A percentile compares a stretch with the other conserved stretches of the same genome.
phyloP scores from a whole-genome alignment of 2,113 vertebrate species.

The Podarcis raffonei region DNA sequence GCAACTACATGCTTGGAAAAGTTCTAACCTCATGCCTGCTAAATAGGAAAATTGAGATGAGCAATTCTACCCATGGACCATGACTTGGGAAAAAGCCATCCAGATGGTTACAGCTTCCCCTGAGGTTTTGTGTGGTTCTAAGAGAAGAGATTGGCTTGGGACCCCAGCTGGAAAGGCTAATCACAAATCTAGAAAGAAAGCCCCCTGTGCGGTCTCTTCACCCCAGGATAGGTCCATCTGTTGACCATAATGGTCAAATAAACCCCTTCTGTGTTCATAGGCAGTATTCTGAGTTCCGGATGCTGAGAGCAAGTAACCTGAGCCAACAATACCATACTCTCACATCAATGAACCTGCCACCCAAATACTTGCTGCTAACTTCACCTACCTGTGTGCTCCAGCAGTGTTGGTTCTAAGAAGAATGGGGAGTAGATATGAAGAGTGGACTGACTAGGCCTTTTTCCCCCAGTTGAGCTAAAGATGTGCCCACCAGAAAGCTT shows the following conservation, averaged over 20 bases:
- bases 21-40: neutral
- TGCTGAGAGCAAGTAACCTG: neutral
- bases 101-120: too few relatives aligned
- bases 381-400: neutral
- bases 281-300: neutral
- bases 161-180: neutral
- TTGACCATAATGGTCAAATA: neutral
- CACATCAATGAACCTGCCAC: neutral
- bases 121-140: neutral
- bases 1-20: neutral
- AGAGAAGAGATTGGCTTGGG: neutral
- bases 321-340: neutral
- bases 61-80: neutral
- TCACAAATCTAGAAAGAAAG: neutral
- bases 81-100: neutral
- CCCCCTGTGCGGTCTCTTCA: neutral
- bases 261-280: neutral
- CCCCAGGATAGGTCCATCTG: neutral
- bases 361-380: neutral
- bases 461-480: neutral
- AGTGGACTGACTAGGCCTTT: neutral
- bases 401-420: neutral
- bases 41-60: neutral
- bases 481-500: neutral
- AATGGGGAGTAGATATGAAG: neutral